Conservation (phyloP, 2,888 invertebrate genomes). For the Cyclophora punctaria region DNA sequence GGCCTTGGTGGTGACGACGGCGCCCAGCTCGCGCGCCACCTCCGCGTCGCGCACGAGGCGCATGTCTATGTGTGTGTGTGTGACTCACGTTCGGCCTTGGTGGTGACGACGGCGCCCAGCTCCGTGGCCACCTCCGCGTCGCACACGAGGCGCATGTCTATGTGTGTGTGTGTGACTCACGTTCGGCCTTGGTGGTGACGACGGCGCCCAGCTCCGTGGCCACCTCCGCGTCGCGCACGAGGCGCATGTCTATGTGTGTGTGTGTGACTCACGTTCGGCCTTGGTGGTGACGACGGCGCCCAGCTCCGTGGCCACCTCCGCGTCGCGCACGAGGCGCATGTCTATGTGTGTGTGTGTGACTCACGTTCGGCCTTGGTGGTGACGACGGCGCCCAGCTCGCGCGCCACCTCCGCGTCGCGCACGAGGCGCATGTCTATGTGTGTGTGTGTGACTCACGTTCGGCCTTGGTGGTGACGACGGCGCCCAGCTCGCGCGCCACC, state of each 20-base stretch:
- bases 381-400: conserved; percentile 83
- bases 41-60: conserved; percentile 85
- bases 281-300: conserved; percentile 86
- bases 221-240: conserved; percentile 86
- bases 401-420: conserved; percentile 83
- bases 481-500: conserved; percentile 82
- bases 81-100: conserved; percentile 89
- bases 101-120: conserved; percentile 83
- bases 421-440: conserved; percentile 91
- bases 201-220: conserved; percentile 84
- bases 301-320: conserved; percentile 84
- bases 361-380: conserved; percentile 91
- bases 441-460: conserved; percentile 80
- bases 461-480: conserved; percentile 86
- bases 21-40: conserved; percentile 82
- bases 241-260: conserved; percentile 84
- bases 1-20: conserved; percentile 86
- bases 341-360: conserved; percentile 72
- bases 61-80: conserved; percentile 81
- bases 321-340: conserved; percentile 86
- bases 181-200: conserved; percentile 88
- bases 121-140: conserved; percentile 85
- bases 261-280: conserved; percentile 83
- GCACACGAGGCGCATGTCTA: conserved; percentile 88
- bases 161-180: conserved; percentile 75